Evolutionary conservation across 2,113 vertebrate species (phyloP).

Genomic region (Leptocoma aspasia): DNA sequence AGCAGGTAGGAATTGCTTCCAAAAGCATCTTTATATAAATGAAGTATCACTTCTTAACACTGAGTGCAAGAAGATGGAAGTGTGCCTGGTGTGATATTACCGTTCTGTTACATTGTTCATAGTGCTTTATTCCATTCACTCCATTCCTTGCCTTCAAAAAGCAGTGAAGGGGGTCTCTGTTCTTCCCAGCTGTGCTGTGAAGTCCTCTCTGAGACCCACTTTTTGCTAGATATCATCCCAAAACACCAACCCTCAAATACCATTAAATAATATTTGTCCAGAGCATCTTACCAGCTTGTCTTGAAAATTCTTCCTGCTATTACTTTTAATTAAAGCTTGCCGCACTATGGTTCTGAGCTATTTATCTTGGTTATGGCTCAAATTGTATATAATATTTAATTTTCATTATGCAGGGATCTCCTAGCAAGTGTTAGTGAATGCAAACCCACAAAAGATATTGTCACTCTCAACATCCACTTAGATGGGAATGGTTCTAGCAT

Average conservation of each 20-base stretch:
- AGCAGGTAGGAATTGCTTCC: neutral
- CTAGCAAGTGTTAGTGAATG: neutral
- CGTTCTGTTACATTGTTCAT: neutral
- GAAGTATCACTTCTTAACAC: neutral
- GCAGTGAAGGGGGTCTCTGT: neutral
- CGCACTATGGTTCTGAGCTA: neutral
- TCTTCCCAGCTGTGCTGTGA: neutral
- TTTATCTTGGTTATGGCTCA: neutral
- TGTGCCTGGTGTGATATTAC: neutral
- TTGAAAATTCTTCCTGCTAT: neutral
- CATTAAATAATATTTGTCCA: neutral
- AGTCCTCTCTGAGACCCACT: neutral
- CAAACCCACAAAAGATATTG: neutral
- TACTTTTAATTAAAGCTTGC: neutral
- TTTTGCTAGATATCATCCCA: neutral
- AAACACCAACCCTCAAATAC: neutral
- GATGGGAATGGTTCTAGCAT: neutral
- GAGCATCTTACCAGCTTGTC: neutral
- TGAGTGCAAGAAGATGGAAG: neutral
- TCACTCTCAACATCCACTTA: neutral
- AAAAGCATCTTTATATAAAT: neutral
- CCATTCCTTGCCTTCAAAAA: neutral
- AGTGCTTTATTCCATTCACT: neutral
- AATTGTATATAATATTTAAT: neutral
- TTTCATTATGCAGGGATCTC: neutral